These are phyloP conservation scores for Drosophila teissieri DNA, from an alignment of 1,140 invertebrate genomes.

Conservation along the genomic window DNA sequence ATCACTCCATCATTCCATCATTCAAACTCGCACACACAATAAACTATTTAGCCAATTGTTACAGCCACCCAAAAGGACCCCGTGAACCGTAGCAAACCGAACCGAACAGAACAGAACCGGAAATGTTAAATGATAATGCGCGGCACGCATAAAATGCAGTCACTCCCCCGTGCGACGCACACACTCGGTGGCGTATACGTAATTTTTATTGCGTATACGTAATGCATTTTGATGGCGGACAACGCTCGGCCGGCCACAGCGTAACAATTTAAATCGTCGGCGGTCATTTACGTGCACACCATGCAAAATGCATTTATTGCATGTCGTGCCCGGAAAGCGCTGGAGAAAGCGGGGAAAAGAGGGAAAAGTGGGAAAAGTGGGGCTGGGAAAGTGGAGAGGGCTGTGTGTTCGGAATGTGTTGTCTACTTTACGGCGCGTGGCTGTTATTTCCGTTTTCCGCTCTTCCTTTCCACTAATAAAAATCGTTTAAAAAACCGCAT, in stretches of 20 bases:
- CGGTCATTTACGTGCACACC: slow-evolving; percentile 80
- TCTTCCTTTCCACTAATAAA: slow-evolving; percentile 74
- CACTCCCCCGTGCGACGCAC: slow-evolving; percentile 6
- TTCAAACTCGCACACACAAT: slow-evolving; percentile 28
- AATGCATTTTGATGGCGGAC: slow-evolving; percentile 82
- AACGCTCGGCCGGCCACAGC: slow-evolving; percentile 50
- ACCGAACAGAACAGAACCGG: slow-evolving; percentile 38
- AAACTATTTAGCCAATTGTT: slow-evolving; percentile 57
- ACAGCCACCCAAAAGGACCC: slow-evolving; percentile 8
- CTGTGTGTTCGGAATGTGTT: slow-evolving; percentile 55
- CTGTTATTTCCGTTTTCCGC: slow-evolving; percentile 79
- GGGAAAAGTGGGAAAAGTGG: too few species aligned
- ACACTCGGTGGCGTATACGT: slow-evolving; percentile 57
- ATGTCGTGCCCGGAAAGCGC: slow-evolving; percentile 13
- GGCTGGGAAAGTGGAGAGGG: neutral
- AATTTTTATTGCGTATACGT: slow-evolving; percentile 82
- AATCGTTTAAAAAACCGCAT: slow-evolving; percentile 80
- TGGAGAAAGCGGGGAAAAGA: neutral
- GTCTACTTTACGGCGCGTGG: slow-evolving; percentile 80
- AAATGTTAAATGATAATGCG: slow-evolving; percentile 83
- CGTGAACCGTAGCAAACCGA: slow-evolving; percentile 39
- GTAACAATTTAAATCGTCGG: slow-evolving; percentile 80
- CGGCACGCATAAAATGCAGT: slow-evolving; percentile 77
- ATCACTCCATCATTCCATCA: neutral
- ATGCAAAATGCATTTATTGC: slow-evolving; percentile 72